Evolutionary conservation across 2,888 invertebrate genomes (phyloP).

Genomic region (Polyploca ridens): DNA sequence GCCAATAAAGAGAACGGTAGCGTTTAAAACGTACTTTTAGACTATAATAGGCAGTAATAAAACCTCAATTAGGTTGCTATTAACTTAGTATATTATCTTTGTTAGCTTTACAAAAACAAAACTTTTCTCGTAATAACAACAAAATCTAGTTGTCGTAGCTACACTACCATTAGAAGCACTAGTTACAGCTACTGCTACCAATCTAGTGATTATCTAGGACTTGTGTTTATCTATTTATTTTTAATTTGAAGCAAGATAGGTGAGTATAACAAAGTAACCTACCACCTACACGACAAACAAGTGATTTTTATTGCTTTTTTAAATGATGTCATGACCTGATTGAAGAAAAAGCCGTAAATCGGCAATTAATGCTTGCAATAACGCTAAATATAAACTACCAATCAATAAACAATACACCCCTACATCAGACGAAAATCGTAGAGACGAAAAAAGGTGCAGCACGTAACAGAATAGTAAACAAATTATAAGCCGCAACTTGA

Average conservation of each 20-base stretch:
- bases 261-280: too few relatives aligned
- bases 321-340: too few relatives aligned
- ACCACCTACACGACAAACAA: too few relatives aligned
- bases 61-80: constrained; percentile 31
- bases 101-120: constrained; percentile 17
- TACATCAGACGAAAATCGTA: too few relatives aligned
- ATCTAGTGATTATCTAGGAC: neutral
- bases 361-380: too few relatives aligned
- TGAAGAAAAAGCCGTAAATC: too few relatives aligned
- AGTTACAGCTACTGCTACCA: constrained; percentile 4
- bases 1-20: constrained; percentile 13
- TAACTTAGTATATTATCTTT: constrained; percentile 23
- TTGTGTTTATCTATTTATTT: too few relatives aligned
- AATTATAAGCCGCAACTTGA: constrained; percentile 58
- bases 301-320: too few relatives aligned
- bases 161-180: neutral
- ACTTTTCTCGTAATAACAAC: constrained; percentile 19
- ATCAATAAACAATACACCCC: too few relatives aligned
- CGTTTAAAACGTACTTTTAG: constrained; percentile 13
- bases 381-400: too few relatives aligned
- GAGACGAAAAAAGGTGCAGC: too few relatives aligned
- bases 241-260: too few relatives aligned
- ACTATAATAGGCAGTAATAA: constrained; percentile 21
- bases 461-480: constrained; percentile 30
- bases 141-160: neutral